phyloP scores from a whole-genome alignment of 2,888 invertebrate species.

The Plebejus anna region DNA sequence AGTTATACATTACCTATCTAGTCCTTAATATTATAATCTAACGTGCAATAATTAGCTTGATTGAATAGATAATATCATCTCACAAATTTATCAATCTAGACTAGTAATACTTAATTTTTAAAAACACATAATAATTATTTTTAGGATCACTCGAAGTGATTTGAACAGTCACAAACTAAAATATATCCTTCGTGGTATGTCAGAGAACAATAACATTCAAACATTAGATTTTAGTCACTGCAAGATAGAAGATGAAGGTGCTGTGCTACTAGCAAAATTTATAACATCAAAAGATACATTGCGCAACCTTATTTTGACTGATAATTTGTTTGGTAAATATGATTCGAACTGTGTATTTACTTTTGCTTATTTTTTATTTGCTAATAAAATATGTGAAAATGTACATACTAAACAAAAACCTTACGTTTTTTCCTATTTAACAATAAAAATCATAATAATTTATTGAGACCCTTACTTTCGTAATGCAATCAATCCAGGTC shows the following conservation, averaged over 20 bases:
- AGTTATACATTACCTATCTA: neutral
- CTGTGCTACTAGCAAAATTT: slow-evolving; percentile 80
- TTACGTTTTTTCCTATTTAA: too few relatives aligned
- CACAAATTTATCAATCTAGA: too few relatives aligned
- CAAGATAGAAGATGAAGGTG: slow-evolving; percentile 81
- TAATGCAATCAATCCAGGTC: slow-evolving; percentile 47
- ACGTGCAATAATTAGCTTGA: too few relatives aligned
- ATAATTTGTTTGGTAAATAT: slow-evolving; percentile 74
- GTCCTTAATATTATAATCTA: too few relatives aligned
- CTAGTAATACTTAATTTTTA: too few relatives aligned
- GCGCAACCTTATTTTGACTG: slow-evolving; percentile 68
- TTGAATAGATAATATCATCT: too few relatives aligned
- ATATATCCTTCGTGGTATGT: slow-evolving; percentile 65
- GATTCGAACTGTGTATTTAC: neutral
- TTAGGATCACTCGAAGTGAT: slow-evolving; percentile 69
- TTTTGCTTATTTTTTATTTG: neutral
- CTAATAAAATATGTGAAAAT: too few relatives aligned
- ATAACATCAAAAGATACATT: slow-evolving; percentile 69
- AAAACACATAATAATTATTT: slow-evolving; percentile 33
- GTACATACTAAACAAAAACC: too few relatives aligned
- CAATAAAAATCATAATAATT: too few relatives aligned
- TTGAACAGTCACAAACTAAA: slow-evolving; percentile 70
- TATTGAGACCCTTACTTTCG: too few relatives aligned
- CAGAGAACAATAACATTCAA: slow-evolving; percentile 63
- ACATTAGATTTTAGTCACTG: slow-evolving; percentile 84